Evolutionary conservation across 2,113 vertebrate genomes (phyloP).

Genomic region (Eulemur macaco): DNA sequence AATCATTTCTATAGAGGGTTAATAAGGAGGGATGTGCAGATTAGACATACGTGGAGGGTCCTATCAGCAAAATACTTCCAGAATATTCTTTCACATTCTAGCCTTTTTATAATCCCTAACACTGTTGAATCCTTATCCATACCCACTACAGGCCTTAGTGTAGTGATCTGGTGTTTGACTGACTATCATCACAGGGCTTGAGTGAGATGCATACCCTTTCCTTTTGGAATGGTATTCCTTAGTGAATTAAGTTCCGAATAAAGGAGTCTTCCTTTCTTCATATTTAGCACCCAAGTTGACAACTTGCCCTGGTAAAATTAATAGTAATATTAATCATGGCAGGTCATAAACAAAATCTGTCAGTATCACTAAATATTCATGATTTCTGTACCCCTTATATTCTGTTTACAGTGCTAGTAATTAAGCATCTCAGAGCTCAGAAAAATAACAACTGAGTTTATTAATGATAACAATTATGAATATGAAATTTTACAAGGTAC

Average conservation of each 20-base stretch:
- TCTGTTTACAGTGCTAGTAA: slow-evolving; percentile 57
- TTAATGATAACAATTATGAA: slow-evolving; percentile 62
- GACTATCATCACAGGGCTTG: neutral
- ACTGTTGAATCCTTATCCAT: neutral
- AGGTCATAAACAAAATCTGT: slow-evolving; percentile 32
- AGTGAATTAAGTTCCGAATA: neutral
- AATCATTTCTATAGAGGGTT: neutral
- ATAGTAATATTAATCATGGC: slow-evolving; percentile 23
- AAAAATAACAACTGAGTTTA: slow-evolving; percentile 63
- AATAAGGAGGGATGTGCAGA: neutral
- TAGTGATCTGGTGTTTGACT: neutral
- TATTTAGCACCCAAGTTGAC: neutral
- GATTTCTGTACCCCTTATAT: neutral
- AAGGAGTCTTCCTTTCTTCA: neutral
- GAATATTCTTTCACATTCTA: neutral
- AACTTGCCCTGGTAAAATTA: slow-evolving; percentile 1
- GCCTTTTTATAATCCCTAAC: neutral
- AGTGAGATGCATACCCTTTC: neutral
- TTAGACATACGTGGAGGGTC: neutral
- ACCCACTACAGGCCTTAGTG: neutral
- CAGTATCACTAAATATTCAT: slow-evolving; percentile 12
- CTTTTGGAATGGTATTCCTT: neutral
- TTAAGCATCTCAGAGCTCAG: slow-evolving; percentile 52
- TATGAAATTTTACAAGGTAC: slow-evolving; percentile 47
- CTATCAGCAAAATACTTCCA: neutral